phyloP scores from a whole-genome alignment of 2,113 vertebrate genomes.

The Pantherophis guttatus region DNA sequence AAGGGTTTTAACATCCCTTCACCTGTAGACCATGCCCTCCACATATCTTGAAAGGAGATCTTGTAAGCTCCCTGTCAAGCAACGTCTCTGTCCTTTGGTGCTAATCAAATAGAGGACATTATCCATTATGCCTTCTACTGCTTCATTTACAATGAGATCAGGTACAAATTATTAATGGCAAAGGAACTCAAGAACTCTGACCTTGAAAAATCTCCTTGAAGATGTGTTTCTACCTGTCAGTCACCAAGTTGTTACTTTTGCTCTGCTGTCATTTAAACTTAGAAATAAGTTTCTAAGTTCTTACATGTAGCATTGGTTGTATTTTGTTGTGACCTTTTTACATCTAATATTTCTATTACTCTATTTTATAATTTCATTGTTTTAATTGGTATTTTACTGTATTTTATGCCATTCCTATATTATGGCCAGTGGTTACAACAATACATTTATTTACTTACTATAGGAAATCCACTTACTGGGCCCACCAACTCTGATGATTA shows the following conservation, averaged over 20 bases:
- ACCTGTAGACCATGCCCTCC: neutral
- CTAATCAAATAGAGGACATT: neutral
- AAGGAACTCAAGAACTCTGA: neutral
- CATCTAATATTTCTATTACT: neutral
- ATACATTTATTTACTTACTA: neutral
- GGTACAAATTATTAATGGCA: neutral
- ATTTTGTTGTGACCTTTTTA: neutral
- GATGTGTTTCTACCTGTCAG: neutral
- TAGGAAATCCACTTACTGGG: neutral
- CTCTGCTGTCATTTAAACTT: neutral
- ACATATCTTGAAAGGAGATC: neutral
- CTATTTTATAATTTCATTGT: neutral
- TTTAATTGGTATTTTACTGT: neutral
- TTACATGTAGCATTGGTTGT: neutral
- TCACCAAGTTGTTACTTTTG: neutral
- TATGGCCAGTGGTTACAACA: neutral
- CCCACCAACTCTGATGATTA: too few relatives aligned
- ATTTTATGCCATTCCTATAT: neutral
- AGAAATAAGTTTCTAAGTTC: neutral
- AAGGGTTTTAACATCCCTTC: neutral
- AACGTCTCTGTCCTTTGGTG: neutral
- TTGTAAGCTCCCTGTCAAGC: neutral
- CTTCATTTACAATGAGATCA: neutral
- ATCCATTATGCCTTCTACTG: neutral
- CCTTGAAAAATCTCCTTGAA: neutral